phyloP scores from a whole-genome alignment of 2,888 invertebrate genomes.

The Drosophila dives region DNA sequence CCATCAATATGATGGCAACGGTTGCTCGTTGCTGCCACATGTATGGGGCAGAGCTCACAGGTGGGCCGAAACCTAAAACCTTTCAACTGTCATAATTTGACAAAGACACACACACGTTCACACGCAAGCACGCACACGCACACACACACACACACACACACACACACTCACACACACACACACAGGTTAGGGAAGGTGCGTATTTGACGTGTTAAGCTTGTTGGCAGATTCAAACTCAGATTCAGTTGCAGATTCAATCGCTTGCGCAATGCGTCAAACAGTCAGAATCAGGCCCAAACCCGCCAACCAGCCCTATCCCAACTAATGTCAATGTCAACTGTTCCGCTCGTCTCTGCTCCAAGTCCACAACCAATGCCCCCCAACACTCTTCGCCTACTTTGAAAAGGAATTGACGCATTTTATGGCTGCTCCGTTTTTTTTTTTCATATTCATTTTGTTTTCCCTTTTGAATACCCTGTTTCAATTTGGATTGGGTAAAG shows the following conservation, averaged over 20 bases:
- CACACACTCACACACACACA: slow-evolving; percentile 11
- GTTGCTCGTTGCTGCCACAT: slow-evolving; percentile 28
- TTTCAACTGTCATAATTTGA: slow-evolving; percentile 73
- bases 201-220: slow-evolving; percentile 51
- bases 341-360: slow-evolving; percentile 7
- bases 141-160: slow-evolving; percentile 12
- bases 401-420: slow-evolving; percentile 45
- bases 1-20: slow-evolving; percentile 55
- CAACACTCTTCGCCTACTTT: background rate
- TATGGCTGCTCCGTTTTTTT: slow-evolving; percentile 51
- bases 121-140: slow-evolving; percentile 20
- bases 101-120: slow-evolving; percentile 33
- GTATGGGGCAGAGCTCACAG: slow-evolving; percentile 19
- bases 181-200: slow-evolving; percentile 8
- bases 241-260: slow-evolving; percentile 66
- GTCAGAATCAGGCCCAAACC: slow-evolving; percentile 19
- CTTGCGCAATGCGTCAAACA: slow-evolving; percentile 58
- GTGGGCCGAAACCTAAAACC: slow-evolving; percentile 45
- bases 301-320: background rate
- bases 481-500: background rate
- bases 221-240: slow-evolving; percentile 39
- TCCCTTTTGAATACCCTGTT: slow-evolving; percentile 1
- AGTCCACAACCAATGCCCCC: background rate
- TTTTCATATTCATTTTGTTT: background rate
- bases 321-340: slow-evolving; percentile 63